phyloP scores from a whole-genome alignment of 2,888 invertebrate species.

The Eupelmus urozonus region DNA sequence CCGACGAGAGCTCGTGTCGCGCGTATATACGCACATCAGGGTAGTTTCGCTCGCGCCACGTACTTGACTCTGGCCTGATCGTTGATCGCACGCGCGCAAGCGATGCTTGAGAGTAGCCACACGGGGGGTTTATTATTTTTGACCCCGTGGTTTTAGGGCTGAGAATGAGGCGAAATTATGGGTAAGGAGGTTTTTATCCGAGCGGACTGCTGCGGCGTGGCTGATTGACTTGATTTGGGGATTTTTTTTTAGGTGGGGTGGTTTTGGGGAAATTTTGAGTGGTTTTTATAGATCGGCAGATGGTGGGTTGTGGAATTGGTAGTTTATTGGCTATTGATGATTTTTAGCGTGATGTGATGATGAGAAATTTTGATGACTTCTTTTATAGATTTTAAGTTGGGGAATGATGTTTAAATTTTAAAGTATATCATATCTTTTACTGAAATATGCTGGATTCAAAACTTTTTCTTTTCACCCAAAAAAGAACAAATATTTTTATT shows the following conservation, averaged over 20 bases:
- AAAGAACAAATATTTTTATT: too few species aligned
- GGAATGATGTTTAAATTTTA: too few species aligned
- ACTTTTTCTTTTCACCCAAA: too few species aligned
- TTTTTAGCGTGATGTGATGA: too few species aligned
- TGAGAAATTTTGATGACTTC: too few species aligned
- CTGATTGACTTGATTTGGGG: slow-evolving; percentile 35
- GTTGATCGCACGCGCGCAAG: slow-evolving; percentile 43
- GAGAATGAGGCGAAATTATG: slow-evolving; percentile 3
- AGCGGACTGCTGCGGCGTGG: slow-evolving; percentile 6
- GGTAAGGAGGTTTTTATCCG: too few species aligned
- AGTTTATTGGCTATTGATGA: too few species aligned
- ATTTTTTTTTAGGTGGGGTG: neutral
- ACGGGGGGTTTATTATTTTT: slow-evolving; percentile 42
- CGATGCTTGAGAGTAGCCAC: neutral
- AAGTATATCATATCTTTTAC: too few species aligned
- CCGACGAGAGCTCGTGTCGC: neutral
- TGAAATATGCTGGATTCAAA: too few species aligned
- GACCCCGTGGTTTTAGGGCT: slow-evolving; percentile 14
- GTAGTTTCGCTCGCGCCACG: neutral
- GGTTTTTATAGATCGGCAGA: too few species aligned
- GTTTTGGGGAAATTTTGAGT: neutral
- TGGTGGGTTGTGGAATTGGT: too few species aligned
- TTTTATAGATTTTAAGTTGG: too few species aligned
- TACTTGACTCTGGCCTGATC: slow-evolving; percentile 40
- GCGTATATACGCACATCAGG: neutral